A percentile compares a stretch with the other conserved stretches of the same genome.
phyloP scores from a whole-genome alignment of 2,113 vertebrate genomes.

The Piaya cayana region DNA sequence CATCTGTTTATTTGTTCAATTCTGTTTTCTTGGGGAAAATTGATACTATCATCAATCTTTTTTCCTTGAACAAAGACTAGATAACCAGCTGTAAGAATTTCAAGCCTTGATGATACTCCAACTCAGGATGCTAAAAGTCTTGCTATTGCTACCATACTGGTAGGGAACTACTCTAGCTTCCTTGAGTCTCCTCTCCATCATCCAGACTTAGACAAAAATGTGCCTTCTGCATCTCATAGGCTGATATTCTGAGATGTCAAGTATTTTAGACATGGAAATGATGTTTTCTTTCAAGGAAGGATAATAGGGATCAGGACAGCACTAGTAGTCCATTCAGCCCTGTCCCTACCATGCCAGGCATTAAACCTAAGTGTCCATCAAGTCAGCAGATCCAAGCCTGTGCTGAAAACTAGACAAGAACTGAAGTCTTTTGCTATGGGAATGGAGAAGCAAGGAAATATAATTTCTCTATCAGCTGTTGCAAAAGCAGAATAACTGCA shows the following conservation, averaged over 20 bases:
- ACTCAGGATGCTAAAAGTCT: background rate
- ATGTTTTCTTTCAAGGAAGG: background rate
- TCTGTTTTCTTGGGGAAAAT: background rate
- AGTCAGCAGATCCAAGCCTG: background rate
- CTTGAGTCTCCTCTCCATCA: background rate
- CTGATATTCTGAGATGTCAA: background rate
- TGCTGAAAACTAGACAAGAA: background rate
- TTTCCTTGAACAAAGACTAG: background rate
- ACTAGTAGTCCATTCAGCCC: background rate
- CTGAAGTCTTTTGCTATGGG: background rate
- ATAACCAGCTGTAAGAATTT: background rate
- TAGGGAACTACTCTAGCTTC: background rate
- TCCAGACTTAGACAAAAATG: background rate
- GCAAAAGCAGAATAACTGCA: background rate
- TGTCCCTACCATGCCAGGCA: background rate
- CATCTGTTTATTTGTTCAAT: background rate
- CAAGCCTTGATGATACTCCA: background rate
- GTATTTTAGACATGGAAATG: background rate
- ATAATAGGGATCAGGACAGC: background rate
- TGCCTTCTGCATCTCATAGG: background rate
- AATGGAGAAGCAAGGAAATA: background rate
- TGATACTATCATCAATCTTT: background rate
- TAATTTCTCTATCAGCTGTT: background rate
- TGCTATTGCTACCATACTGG: background rate
- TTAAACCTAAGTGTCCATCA: background rate